Conservation (phyloP, 64 coral and sea anemone genomes). For the Montipora capricornis region DNA sequence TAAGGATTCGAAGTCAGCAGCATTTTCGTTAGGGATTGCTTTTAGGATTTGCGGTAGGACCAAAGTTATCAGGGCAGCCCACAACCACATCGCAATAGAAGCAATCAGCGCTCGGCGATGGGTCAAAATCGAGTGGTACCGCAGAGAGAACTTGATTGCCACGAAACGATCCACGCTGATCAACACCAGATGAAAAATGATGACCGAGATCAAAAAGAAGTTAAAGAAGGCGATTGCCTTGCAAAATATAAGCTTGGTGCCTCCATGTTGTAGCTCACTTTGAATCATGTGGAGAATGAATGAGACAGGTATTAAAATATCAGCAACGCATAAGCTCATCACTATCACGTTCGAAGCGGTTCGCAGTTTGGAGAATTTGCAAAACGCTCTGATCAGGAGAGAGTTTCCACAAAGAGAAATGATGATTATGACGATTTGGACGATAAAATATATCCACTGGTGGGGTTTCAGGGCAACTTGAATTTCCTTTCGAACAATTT, state of each 20-base stretch:
- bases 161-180: slow-evolving; percentile 19
- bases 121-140: not conserved
- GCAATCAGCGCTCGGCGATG: not conserved
- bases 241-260: not conserved
- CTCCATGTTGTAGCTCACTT: no score
- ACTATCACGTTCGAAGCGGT: no score
- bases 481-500: no score
- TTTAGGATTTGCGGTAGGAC: not conserved
- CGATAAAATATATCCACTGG: no score
- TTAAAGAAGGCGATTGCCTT: not conserved
- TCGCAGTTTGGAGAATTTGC: no score
- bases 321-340: no score
- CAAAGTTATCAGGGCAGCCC: not conserved
- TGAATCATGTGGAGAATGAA: no score
- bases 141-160: not conserved
- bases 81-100: not conserved
- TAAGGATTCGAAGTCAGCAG: not conserved
- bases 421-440: no score
- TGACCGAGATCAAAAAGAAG: not conserved
- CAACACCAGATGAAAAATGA: slow-evolving; percentile 6
- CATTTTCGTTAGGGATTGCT: not conserved
- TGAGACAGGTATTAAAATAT: no score
- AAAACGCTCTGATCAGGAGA: no score
- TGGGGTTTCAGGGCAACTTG: no score
- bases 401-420: no score